These are phyloP conservation scores for Cephus pygmeus DNA, from an alignment of 2,888 invertebrate species.

Conservation along the genomic window DNA sequence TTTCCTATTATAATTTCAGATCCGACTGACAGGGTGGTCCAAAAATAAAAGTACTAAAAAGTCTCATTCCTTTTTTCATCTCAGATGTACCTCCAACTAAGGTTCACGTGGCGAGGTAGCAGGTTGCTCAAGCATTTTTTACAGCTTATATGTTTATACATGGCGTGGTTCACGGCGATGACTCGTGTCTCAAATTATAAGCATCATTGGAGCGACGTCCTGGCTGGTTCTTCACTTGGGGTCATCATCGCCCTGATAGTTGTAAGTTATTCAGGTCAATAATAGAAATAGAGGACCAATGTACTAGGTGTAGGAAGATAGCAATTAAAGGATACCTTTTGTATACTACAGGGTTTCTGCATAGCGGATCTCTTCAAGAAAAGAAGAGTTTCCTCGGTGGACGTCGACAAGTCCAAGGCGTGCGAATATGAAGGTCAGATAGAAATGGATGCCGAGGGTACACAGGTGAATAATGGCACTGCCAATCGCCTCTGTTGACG, in stretches of 20 bases:
- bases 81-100: constrained; percentile 88
- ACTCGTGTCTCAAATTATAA: constrained; percentile 95
- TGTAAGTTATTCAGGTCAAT: constrained; percentile 69
- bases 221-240: constrained; percentile 83
- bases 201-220: constrained; percentile 98
- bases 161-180: constrained; percentile 89
- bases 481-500: constrained; percentile 59
- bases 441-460: constrained; percentile 38
- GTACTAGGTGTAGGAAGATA: not conserved
- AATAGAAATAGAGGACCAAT: not conserved
- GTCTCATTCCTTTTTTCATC: constrained; percentile 29
- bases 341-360: constrained; percentile 45
- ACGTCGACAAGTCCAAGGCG: constrained; percentile 39
- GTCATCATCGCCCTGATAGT: constrained; percentile 75
- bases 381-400: constrained; percentile 19
- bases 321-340: not conserved
- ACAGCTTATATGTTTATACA: constrained; percentile 82
- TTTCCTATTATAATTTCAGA: constrained; percentile 43
- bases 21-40: not conserved
- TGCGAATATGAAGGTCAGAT: constrained; percentile 49
- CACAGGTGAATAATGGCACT: constrained; percentile 65
- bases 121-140: constrained; percentile 86
- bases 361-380: constrained; percentile 55
- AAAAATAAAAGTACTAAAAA: not conserved
- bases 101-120: constrained; percentile 84